Evolutionary conservation across 2,888 invertebrate species (phyloP).

Genomic region (Lycaena phlaeas): DNA sequence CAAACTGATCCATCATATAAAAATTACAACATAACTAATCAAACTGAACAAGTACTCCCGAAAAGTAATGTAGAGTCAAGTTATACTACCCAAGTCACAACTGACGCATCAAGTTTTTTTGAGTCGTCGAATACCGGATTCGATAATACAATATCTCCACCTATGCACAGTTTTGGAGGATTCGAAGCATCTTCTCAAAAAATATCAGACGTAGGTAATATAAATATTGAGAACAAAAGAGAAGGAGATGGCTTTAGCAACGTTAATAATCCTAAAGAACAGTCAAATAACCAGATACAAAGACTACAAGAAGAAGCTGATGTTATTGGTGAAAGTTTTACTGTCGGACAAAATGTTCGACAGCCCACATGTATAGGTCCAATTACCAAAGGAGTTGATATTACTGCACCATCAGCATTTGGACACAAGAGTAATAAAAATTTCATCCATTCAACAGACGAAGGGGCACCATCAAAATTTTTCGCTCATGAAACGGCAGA

Average conservation of each 20-base stretch:
- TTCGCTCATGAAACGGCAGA: constrained; percentile 1
- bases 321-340: background rate
- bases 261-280: background rate
- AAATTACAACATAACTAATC: background rate
- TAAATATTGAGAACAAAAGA: background rate
- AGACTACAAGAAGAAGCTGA: background rate
- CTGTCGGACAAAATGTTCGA: background rate
- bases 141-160: background rate
- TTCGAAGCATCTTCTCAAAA: background rate
- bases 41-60: background rate
- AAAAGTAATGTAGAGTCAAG: background rate
- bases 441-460: background rate
- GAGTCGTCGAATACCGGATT: background rate
- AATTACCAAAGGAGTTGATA: background rate
- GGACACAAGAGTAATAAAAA: background rate
- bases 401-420: too few relatives aligned
- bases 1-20: constrained; percentile 1
- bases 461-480: constrained; percentile 1
- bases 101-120: background rate
- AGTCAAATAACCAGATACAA: background rate
- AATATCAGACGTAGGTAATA: background rate
- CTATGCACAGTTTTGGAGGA: background rate
- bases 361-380: background rate
- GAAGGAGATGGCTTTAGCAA: background rate
- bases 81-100: background rate